These are phyloP conservation scores for Lasius fuliginosus DNA, from an alignment of 2,888 invertebrate genomes.

Conservation along the genomic window DNA sequence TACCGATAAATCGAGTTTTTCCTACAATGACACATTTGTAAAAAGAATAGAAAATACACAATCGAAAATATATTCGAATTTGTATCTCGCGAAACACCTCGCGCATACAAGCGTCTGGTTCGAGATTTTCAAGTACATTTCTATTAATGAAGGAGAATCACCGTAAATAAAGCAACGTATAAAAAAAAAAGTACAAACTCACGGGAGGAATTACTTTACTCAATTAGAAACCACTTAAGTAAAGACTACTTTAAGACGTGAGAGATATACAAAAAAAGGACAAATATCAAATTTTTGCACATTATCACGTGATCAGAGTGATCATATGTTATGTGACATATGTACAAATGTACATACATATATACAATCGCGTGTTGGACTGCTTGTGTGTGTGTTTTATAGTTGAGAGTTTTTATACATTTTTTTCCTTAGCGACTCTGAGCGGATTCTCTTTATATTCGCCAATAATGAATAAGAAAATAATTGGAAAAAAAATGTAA, in stretches of 20 bases:
- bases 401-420: neutral
- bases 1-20: constrained; percentile 10
- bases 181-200: constrained; percentile 51
- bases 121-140: constrained; percentile 67
- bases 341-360: neutral
- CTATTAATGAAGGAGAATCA: neutral
- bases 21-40: constrained; percentile 37
- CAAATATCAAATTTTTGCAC: constrained; percentile 67
- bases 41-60: neutral
- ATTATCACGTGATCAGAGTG: constrained; percentile 69
- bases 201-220: constrained; percentile 38
- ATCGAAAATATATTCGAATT: constrained; percentile 71
- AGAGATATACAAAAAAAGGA: constrained; percentile 65
- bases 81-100: constrained; percentile 67
- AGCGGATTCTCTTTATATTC: neutral
- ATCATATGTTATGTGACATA: neutral
- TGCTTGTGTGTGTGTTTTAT: neutral
- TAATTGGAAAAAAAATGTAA: neutral
- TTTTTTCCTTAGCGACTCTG: neutral
- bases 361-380: constrained; percentile 30
- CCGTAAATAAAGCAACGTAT: neutral
- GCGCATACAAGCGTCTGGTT: constrained; percentile 77
- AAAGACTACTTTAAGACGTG: constrained; percentile 59
- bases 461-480: neutral
- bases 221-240: neutral